Percentiles rank a stretch among this genome's conserved stretches.
Evolutionary conservation across 2,113 vertebrate genomes (phyloP).

Genomic region (Eulemur macaco): DNA sequence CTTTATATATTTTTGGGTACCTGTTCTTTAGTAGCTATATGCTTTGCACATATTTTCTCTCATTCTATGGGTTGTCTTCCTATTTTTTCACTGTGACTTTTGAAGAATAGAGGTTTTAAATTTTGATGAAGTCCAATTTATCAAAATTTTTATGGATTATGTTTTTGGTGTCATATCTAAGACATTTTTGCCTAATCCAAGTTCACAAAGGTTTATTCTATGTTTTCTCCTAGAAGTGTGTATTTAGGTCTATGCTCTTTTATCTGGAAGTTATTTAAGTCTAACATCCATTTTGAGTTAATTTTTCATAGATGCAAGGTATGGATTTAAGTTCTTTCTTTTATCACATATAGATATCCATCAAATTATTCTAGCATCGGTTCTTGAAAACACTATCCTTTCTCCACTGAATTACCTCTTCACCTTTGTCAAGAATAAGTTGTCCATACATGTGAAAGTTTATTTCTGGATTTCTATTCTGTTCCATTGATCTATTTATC

Average conservation of each 20-base stretch:
- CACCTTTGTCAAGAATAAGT: not conserved
- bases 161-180: not conserved
- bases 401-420: not conserved
- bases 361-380: constrained; percentile 7
- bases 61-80: not conserved
- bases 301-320: not conserved
- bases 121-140: not conserved
- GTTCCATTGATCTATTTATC: constrained; percentile 11
- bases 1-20: not conserved
- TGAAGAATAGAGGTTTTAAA: not conserved
- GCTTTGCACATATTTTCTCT: not conserved
- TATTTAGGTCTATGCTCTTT: not conserved
- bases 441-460: not conserved
- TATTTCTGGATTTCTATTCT: constrained; percentile 7
- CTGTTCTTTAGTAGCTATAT: not conserved
- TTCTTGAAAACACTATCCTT: not conserved
- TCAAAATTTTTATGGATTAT: not conserved
- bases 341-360: not conserved
- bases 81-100: not conserved
- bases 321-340: not conserved
- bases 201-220: not conserved
- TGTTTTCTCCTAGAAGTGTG: not conserved
- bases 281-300: not conserved
- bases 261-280: not conserved
- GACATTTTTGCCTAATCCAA: not conserved